A percentile compares a stretch with the other conserved stretches of the same genome.
Evolutionary conservation across 2,113 vertebrate species (phyloP).

Genomic region (Chaenogobius annularis): DNA sequence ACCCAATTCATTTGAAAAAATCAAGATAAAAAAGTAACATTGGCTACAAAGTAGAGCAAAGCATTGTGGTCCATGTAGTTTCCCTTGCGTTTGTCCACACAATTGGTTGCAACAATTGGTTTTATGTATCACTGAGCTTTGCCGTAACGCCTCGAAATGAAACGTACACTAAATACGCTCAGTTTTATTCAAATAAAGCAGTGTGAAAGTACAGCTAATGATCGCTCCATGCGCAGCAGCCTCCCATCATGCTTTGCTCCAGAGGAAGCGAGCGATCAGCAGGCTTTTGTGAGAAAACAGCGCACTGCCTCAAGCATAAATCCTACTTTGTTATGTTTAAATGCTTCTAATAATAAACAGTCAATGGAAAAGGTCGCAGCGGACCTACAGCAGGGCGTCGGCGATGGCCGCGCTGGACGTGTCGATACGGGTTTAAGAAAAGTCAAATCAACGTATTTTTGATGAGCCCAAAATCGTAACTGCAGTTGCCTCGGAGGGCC

Average conservation of each 20-base stretch:
- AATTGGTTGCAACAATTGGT: not conserved
- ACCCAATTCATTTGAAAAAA: not conserved
- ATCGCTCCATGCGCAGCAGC: not conserved
- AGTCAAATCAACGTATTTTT: too few relatives aligned
- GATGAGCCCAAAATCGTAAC: too few relatives aligned
- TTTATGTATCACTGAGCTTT: not conserved
- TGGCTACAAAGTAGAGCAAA: too few relatives aligned
- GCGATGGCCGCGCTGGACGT: not conserved
- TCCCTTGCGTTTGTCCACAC: too few relatives aligned
- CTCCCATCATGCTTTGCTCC: conserved; percentile 10
- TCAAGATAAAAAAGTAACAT: too few relatives aligned
- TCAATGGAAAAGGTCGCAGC: not conserved
- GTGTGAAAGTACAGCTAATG: not conserved
- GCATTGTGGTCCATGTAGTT: too few relatives aligned
- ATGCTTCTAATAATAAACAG: conserved; percentile 2
- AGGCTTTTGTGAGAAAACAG: conserved; percentile 1
- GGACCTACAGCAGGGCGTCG: not conserved
- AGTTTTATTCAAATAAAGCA: not conserved
- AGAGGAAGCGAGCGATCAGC: not conserved
- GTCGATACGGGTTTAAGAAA: not conserved
- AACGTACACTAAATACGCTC: not conserved
- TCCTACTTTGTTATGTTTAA: not conserved
- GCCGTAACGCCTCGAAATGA: not conserved
- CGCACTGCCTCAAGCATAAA: not conserved
- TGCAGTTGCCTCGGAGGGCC: too few relatives aligned